Evolutionary conservation across 2,113 vertebrate genomes (phyloP).

Genomic region (Columbina picui): DNA sequence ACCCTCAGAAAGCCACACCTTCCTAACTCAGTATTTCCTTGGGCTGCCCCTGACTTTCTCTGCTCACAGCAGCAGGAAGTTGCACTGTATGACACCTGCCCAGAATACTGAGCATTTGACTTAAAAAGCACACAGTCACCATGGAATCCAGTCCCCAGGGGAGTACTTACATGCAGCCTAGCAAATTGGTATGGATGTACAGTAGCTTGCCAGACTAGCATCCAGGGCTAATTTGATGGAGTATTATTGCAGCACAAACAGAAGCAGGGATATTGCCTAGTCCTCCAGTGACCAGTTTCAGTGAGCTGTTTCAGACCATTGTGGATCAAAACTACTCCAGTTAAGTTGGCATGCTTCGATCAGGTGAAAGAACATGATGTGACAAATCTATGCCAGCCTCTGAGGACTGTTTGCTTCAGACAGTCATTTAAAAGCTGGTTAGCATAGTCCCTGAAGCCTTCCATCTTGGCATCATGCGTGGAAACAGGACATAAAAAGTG

Average conservation of each 20-base stretch:
- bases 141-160: not conserved
- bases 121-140: slow-evolving; percentile 32
- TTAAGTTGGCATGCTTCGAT: not conserved
- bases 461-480: not conserved
- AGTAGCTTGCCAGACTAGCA: slow-evolving; percentile 18
- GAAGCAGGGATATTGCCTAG: not conserved
- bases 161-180: slow-evolving; percentile 21
- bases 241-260: not conserved
- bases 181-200: slow-evolving; percentile 30
- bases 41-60: slow-evolving; percentile 3
- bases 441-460: not conserved
- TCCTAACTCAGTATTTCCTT: not conserved
- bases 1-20: not conserved
- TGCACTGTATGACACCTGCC: not conserved
- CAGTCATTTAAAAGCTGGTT: not conserved
- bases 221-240: slow-evolving; percentile 8
- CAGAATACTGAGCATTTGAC: slow-evolving; percentile 23
- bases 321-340: not conserved
- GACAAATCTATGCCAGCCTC: not conserved
- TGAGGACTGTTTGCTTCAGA: not conserved
- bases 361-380: not conserved
- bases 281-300: not conserved
- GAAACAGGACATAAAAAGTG: not conserved
- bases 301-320: not conserved
- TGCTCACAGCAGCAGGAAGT: slow-evolving; percentile 18